Percentiles rank a stretch among this genome's conserved stretches.
phyloP scores from a whole-genome alignment of 2,797 vertebrate species.

The Catharus ustulatus region DNA sequence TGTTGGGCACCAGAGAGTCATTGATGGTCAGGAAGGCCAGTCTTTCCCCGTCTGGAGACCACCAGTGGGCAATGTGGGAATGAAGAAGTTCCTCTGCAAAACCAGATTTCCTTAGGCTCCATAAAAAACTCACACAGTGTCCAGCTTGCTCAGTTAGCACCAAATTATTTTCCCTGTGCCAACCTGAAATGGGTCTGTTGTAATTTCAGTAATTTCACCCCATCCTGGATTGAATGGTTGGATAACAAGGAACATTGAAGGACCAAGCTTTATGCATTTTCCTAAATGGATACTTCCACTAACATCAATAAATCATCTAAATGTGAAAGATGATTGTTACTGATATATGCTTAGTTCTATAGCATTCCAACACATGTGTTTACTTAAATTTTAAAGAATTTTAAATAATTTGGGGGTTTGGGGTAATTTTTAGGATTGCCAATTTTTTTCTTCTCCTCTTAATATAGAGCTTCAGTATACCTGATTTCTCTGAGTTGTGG shows the following conservation, averaged over 20 bases:
- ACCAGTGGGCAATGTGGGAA: conserved; percentile 94
- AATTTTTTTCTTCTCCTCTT: not conserved
- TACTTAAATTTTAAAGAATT: not conserved
- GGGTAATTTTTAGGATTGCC: not conserved
- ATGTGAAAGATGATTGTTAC: not conserved
- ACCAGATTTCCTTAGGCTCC: conserved; percentile 32
- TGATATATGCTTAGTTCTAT: not conserved
- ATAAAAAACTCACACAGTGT: not conserved
- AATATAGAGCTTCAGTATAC: not conserved
- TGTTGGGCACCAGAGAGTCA: conserved; percentile 91
- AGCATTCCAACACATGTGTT: not conserved
- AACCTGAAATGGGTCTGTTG: not conserved
- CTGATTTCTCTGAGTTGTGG: not conserved
- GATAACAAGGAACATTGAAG: not conserved
- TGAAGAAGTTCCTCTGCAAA: conserved; percentile 93
- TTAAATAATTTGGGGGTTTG: not conserved
- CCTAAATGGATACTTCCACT: not conserved
- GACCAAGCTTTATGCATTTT: not conserved
- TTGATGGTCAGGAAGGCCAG: conserved; percentile 95
- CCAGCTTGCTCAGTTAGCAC: not conserved
- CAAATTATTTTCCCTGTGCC: not conserved
- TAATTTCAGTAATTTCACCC: not conserved
- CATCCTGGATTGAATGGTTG: not conserved
- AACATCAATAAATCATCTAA: not conserved
- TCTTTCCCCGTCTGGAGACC: conserved; percentile 96